phyloP scores from a whole-genome alignment of 1,140 invertebrate genomes.

The Listronotus bonariensis region DNA sequence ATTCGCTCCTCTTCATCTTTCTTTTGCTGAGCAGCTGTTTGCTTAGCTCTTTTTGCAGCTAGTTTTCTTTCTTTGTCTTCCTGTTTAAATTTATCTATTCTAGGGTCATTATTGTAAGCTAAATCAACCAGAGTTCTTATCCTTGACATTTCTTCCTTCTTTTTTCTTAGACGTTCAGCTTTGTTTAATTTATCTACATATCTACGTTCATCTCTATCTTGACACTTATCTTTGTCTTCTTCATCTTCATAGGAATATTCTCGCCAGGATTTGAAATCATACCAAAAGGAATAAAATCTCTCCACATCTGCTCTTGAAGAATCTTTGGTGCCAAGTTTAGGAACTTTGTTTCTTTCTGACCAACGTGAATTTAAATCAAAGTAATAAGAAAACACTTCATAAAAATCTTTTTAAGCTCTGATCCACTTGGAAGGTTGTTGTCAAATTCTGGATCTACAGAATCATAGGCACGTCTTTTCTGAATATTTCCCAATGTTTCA shows the following conservation, averaged over 20 bases:
- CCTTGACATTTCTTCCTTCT: conserved; percentile 95
- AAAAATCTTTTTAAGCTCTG: conserved; percentile 85
- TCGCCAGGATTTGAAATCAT: conserved; percentile 97
- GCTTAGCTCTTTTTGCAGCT: conserved; percentile 86
- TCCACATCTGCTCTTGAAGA: conserved; percentile 77
- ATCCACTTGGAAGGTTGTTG: conserved; percentile 79
- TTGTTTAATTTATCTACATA: conserved; percentile 99
- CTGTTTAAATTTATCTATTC: conserved; percentile 90
- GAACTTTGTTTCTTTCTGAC: conserved; percentile 88
- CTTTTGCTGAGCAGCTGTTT: conserved; percentile 83
- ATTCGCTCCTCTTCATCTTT: conserved; percentile 82
- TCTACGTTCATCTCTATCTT: conserved; percentile 91
- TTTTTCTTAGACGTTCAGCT: conserved; percentile 83
- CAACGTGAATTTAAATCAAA: conserved; percentile 89
- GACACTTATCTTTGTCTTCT: conserved; percentile 97
- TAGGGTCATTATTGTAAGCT: conserved; percentile 91
- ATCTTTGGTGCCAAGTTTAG: conserved; percentile 78
- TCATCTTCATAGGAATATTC: conserved; percentile 99
- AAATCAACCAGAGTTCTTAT: conserved; percentile 90
- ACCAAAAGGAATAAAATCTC: conserved; percentile 91
- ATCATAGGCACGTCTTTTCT: conserved; percentile 89
- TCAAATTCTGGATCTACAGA: conserved; percentile 95
- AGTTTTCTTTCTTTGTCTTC: conserved; percentile 92
- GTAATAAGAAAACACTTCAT: conserved; percentile 75
- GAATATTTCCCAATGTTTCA: conserved; percentile 83